Evolutionary conservation across 2,113 vertebrate species (phyloP), one percentile per base, ranked within the genome.

Genomic region (Gnathonemus echidnorhynchus): DNA sequence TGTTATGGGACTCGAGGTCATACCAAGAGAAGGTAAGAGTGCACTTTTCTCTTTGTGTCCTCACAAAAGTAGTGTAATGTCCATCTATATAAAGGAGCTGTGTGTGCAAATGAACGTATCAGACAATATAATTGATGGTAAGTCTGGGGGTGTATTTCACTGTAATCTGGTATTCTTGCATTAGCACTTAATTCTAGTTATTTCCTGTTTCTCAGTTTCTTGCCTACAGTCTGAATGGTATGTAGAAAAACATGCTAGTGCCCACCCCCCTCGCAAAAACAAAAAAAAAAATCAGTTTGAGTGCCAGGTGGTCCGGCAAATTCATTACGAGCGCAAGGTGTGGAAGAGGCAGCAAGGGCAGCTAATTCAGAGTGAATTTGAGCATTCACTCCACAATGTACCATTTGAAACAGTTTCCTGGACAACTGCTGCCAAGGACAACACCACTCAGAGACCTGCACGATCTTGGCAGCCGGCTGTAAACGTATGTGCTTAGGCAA

Each of bases 341-440:
- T 52, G 70, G 6, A 89, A 84, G 35, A 56, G 35, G 31, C 27
- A n/a, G 50, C 39, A 85, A 19, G 27, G 6, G 35, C 19, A 46
- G 21, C 42, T 62, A 89, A 86, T 89, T 86, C n/a, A 48, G 42
- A 85, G 50, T 62, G 48, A 90, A 92, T 91, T 46, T 92, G 92
- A 92, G 93, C 91, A 90, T 94, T 93, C 90, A 91, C 90, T 93
- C 91, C 91, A 90, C 93, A 92, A 92, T 89, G 88, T 92, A 17
- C 13, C 52, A 92, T 93, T 93, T 92, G 90, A 93, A 92, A 93
- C 48, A 9, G 86, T 90, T 93, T 92, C 89, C 90, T 91, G 90
- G 91, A 90, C 52, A 13, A 19, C 87, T 90, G 58, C 56, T 90
- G 95, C 93, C 94, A 95, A 95, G 92, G 93, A 94, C 93, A 95